Evolutionary conservation across 2,113 vertebrate species (phyloP).

Genomic region (Leiothrix lutea): DNA sequence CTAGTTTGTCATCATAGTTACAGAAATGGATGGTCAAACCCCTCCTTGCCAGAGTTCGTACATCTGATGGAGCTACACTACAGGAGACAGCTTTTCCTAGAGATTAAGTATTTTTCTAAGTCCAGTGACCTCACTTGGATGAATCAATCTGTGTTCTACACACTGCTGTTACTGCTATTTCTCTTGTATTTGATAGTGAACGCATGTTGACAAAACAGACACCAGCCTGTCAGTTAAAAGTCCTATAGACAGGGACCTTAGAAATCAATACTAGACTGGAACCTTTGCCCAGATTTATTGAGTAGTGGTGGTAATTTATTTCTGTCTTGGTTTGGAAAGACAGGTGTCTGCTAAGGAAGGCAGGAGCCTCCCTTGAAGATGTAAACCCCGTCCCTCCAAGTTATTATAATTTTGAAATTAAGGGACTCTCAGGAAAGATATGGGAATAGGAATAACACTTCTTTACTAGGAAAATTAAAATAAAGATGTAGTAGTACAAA

Average conservation of each 20-base stretch:
- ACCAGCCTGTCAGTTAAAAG: neutral
- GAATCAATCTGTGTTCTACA: neutral
- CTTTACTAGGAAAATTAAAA: neutral
- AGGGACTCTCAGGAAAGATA: neutral
- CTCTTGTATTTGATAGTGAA: neutral
- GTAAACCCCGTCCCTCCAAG: neutral
- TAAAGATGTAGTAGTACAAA: neutral
- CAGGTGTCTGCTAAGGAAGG: neutral
- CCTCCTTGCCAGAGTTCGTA: neutral
- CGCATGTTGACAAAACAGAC: neutral
- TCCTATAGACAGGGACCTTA: neutral
- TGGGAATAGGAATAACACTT: neutral
- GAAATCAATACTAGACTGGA: neutral
- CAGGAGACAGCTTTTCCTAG: neutral
- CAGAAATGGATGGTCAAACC: neutral
- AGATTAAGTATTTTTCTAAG: neutral
- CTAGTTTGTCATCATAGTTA: neutral
- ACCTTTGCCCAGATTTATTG: neutral
- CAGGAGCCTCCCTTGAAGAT: neutral
- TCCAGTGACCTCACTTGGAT: neutral
- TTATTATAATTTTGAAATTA: neutral
- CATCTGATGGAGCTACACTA: neutral
- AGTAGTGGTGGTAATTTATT: neutral
- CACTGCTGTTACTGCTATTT: neutral
- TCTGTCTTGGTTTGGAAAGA: neutral